Base-by-base conservation (phyloP, 1,140 invertebrate genomes). In the Drosophila bocqueti region DNA sequence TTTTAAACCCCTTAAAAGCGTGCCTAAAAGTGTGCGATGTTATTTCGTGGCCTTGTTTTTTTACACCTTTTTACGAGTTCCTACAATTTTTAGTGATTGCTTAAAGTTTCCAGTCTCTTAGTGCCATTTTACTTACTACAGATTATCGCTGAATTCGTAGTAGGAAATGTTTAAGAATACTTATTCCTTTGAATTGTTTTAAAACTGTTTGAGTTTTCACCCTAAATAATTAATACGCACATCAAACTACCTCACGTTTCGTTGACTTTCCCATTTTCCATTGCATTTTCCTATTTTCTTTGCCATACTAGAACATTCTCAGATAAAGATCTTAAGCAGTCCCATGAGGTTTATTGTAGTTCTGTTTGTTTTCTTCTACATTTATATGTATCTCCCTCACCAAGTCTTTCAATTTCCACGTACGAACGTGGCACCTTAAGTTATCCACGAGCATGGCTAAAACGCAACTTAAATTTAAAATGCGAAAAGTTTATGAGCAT, bases 361-460 rank as follows among this genome's bases (percentile, higher is more conserved):
- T 52, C 26, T 45, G 21, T 65, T 69, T 62, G 16, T 29, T 62
- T 49, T 50, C 45, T 34, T 31, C 21, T 4, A 21, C 9, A 45
- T 21, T 65, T 54, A n/a, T 46, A 46, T 55, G 15, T 46, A 54
- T 55, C 49, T 71, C 3, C 21, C 36, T 8, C 0, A 2, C 31
- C 38, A 38, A 67, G 49, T 31, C 67, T 31, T 55, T 67, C 67
- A 67, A 71, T 71, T 68, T 71, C 8, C 24, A 46, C 63, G 63
- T 55, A 55, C 40, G 67, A 46, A 55, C 54, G 54, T 55, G 40
- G 40, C 63, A 66, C 40, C 67, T 66, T 24, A 54, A 69, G 34
- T 69, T 69, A 65, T 29, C 29, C 31, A 21, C 66, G 15, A 11
- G n/a, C 38, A 15, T 4, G 18, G 29, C 62, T 9, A 60, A 34